phyloP scores from a whole-genome alignment of 2,888 invertebrate species.

The Psylliodes chrysocephalus region DNA sequence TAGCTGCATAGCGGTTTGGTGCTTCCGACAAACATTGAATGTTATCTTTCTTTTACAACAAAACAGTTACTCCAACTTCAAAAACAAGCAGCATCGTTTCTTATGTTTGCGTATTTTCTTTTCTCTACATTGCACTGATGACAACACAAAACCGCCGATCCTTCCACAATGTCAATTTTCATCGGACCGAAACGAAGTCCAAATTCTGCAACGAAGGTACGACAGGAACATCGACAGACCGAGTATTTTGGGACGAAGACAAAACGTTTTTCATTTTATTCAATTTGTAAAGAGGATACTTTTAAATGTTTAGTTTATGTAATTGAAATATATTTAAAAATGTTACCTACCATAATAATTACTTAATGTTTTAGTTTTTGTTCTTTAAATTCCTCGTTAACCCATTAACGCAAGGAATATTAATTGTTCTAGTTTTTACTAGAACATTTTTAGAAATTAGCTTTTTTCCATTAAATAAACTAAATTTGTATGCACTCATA shows the following conservation, averaged over 20 bases:
- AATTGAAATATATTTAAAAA: no score
- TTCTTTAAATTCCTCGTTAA: no score
- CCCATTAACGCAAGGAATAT: no score
- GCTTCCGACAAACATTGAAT: not conserved
- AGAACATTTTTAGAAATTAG: no score
- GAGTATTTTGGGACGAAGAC: not conserved
- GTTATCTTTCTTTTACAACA: conserved; percentile 1
- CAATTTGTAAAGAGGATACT: not conserved
- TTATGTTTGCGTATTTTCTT: not conserved
- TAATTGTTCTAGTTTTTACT: no score
- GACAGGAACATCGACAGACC: not conserved
- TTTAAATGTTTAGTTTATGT: not conserved
- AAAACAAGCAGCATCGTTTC: not conserved
- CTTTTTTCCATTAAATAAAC: no score
- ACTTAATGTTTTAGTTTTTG: no score
- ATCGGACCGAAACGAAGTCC: conserved; percentile 20
- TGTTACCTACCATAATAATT: no score
- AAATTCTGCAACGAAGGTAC: conserved; percentile 5
- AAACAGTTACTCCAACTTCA: conserved; percentile 6
- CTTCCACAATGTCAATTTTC: conserved; percentile 45
- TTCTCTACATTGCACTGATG: not conserved
- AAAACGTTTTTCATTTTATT: not conserved
- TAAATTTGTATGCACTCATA: no score
- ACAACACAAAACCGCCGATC: conserved; percentile 45
- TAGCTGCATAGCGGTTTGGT: not conserved